phyloP scores from a whole-genome alignment of 2,113 vertebrate genomes.

The Pachycephala philippinensis region DNA sequence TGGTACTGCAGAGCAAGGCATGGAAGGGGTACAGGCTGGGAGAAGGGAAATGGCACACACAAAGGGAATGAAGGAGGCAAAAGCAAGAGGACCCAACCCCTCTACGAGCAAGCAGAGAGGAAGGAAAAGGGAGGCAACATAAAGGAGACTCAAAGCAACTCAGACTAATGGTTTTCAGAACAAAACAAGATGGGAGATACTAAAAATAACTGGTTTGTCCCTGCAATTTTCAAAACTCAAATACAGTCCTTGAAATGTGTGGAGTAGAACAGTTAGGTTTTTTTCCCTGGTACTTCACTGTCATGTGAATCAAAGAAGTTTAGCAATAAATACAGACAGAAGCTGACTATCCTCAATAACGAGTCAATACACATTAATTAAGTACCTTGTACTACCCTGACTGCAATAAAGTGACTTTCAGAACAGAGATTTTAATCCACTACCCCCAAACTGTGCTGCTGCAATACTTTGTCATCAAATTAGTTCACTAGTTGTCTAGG shows the following conservation, averaged over 20 bases:
- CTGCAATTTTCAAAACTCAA: background rate
- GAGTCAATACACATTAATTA: background rate
- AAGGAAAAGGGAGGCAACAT: background rate
- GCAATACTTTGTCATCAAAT: background rate
- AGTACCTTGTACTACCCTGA: background rate
- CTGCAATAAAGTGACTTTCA: background rate
- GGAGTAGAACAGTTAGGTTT: fast-evolving
- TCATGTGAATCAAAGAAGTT: fast-evolving
- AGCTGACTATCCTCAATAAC: background rate
- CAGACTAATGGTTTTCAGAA: background rate
- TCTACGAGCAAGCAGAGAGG: background rate
- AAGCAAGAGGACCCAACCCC: background rate
- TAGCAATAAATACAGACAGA: background rate
- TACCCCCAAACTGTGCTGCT: background rate
- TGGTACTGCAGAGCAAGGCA: background rate
- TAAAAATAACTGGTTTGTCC: background rate
- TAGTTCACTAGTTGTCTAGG: background rate
- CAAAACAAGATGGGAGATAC: background rate
- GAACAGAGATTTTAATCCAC: background rate
- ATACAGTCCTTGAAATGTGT: fast-evolving
- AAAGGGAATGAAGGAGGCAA: background rate
- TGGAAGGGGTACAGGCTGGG: background rate
- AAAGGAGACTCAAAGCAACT: background rate
- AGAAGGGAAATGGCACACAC: background rate
- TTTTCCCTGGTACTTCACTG: background rate